Percentiles rank a stretch among this genome's conserved stretches.
These are phyloP conservation scores for Microplitis mediator DNA, from an alignment of 1,140 invertebrate species.

Conservation along the genomic window DNA sequence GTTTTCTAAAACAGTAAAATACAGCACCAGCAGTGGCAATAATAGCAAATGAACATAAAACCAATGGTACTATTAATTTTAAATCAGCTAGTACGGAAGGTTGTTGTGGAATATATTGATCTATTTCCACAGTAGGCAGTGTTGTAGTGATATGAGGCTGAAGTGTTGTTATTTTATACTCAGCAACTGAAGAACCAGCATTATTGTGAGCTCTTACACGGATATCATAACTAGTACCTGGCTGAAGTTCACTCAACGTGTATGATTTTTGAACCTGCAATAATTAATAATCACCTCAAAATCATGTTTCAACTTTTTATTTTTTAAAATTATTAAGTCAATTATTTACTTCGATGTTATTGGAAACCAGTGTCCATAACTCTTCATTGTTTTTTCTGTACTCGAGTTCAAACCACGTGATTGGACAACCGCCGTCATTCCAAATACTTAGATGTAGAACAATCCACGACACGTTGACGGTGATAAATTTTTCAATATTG, in stretches of 20 bases:
- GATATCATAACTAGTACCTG: slow-evolving; percentile 86
- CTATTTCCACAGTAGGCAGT: slow-evolving; percentile 54
- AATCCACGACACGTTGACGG: slow-evolving; percentile 87
- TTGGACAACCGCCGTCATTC: slow-evolving; percentile 88
- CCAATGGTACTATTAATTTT: slow-evolving; percentile 58
- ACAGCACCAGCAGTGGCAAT: slow-evolving; percentile 58
- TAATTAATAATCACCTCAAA: background rate
- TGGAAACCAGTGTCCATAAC: slow-evolving; percentile 66
- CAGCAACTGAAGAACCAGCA: slow-evolving; percentile 83
- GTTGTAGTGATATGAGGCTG: slow-evolving; percentile 71
- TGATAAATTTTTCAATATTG: slow-evolving; percentile 71
- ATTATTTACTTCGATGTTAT: slow-evolving; percentile 63
- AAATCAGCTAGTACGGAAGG: slow-evolving; percentile 56
- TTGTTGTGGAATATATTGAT: slow-evolving; percentile 57
- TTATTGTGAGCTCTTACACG: slow-evolving; percentile 90
- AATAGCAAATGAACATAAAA: slow-evolving; percentile 56
- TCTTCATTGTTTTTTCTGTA: slow-evolving; percentile 69
- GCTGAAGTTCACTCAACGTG: slow-evolving; percentile 78
- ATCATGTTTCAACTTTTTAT: no score
- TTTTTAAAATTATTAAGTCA: background rate
- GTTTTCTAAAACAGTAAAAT: slow-evolving; percentile 60
- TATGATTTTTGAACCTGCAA: slow-evolving; percentile 70
- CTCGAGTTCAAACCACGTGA: slow-evolving; percentile 85
- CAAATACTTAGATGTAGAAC: slow-evolving; percentile 86
- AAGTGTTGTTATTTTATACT: slow-evolving; percentile 87